Base-by-base conservation (phyloP, 2,888 invertebrate genomes). In the Drosophila algonquin region DNA sequence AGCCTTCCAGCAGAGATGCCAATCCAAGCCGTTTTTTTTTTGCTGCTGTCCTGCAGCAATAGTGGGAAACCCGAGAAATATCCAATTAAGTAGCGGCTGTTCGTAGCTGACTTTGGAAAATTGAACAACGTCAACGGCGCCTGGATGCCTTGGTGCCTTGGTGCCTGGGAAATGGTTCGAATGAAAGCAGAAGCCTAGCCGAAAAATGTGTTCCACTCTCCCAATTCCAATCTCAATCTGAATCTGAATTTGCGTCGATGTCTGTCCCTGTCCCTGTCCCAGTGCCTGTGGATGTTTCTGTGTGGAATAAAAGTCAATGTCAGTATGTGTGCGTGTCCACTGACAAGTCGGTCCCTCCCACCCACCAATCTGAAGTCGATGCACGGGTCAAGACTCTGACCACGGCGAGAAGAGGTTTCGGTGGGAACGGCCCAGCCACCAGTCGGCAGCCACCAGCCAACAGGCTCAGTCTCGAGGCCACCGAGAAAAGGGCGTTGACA, bases 61-160 rank as follows among this genome's bases (percentile, higher is more conserved):
- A 40, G 40, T 40, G 40, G 7, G 2, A 14, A 40, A 40, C 2
- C 40, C n/a, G 67, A 21, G 56, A 87, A 86, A 78, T 74, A 87
- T 84, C 80, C 83, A 84, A 84, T 84, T 84, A 85, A 78, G 83
- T 85, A 80, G 88, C 88, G 87, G 82, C 88, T 84, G 84, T 69
- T 87, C 44, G 47, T 59, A 68, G 69, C 75, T 83, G 63, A 79
- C 81, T 75, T 77, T 56, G 73, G 77, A 76, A 82, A 81, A 79
- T 81, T 76, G 85, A 81, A 81, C 68, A 62, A 79, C 74, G 63
- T 65, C 40, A 40, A n/a, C 40, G 40, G 40, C 7, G 40, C 1
- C 64, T 55, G 65, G 21, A 21, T 21, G 21, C 21, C 21, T 21
- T 0, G 59, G 51, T 30, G 8, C 8, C 8, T 8, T 2, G 40